These are phyloP conservation scores for Mycteria americana DNA, from an alignment of 2,797 vertebrate species.

Conservation along the genomic window DNA sequence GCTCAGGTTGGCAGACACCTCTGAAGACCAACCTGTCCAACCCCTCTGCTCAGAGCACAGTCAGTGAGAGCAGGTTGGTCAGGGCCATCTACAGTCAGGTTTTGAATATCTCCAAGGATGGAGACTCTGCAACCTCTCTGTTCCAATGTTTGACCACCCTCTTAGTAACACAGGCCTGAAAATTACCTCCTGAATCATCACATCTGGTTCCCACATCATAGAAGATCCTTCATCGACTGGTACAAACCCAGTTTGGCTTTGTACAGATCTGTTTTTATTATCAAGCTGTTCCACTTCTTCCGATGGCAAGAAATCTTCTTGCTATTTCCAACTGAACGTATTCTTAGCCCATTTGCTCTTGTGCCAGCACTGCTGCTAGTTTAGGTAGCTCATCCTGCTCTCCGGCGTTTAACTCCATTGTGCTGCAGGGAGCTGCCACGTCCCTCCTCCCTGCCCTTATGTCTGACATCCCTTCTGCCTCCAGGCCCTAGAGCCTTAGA, in stretches of 20 bases:
- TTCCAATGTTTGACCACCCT: not conserved
- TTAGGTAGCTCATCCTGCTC: not conserved
- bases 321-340: fast-evolving
- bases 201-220: not conserved
- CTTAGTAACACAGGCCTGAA: not conserved
- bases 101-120: not conserved
- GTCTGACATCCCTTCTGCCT: not conserved
- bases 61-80: not conserved
- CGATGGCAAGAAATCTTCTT: not conserved
- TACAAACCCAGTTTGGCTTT: not conserved
- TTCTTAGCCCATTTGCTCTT: not conserved
- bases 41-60: not conserved
- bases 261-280: not conserved
- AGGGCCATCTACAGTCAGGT: not conserved
- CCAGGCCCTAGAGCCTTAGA: not conserved
- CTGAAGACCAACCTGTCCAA: not conserved
- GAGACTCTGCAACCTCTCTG: not conserved
- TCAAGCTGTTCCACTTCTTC: not conserved
- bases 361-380: not conserved
- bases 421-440: not conserved
- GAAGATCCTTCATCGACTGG: not conserved
- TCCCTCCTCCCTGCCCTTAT: not conserved
- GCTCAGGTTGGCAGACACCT: not conserved
- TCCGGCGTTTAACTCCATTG: not conserved
- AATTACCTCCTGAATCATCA: not conserved